Evolutionary conservation across 2,888 invertebrate species (phyloP).

Genomic region (Hoplodrina ambigua): DNA sequence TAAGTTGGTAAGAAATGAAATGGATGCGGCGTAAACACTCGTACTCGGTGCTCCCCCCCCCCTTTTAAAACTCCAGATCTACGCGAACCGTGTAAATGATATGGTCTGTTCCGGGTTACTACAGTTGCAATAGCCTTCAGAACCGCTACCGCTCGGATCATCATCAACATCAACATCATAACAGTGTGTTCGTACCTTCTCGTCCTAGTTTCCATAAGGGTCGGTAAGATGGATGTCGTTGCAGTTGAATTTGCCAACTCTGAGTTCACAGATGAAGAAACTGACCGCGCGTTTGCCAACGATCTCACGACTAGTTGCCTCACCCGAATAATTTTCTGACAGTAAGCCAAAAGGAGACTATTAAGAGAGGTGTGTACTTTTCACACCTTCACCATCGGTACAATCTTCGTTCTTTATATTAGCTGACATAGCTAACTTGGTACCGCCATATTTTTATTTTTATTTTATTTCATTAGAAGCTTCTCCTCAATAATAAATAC

Average conservation of each 20-base stretch:
- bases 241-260: conserved; percentile 39
- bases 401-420: neutral
- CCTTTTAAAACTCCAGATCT: too few relatives aligned
- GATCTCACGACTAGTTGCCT: conserved; percentile 45
- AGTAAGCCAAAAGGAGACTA: conserved; percentile 39
- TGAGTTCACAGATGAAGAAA: conserved; percentile 52
- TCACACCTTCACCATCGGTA: conserved; percentile 11
- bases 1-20: too few relatives aligned
- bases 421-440: too few relatives aligned
- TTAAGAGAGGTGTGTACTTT: conserved; percentile 27
- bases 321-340: conserved; percentile 44
- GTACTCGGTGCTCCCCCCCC: too few relatives aligned
- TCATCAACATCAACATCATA: conserved; percentile 6
- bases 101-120: neutral
- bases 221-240: conserved; percentile 32
- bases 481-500: too few relatives aligned
- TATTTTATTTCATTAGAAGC: too few relatives aligned
- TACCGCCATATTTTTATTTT: too few relatives aligned
- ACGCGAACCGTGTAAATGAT: too few relatives aligned
- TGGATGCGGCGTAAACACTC: too few relatives aligned
- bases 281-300: conserved; percentile 39
- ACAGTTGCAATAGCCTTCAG: neutral
- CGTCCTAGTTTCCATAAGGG: conserved; percentile 34
- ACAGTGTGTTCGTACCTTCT: neutral
- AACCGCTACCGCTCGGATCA: neutral